Evolutionary conservation across 2,888 invertebrate genomes (phyloP), one percentile per base, ranked within the genome.

Genomic region (Flexamia atlantica): DNA sequence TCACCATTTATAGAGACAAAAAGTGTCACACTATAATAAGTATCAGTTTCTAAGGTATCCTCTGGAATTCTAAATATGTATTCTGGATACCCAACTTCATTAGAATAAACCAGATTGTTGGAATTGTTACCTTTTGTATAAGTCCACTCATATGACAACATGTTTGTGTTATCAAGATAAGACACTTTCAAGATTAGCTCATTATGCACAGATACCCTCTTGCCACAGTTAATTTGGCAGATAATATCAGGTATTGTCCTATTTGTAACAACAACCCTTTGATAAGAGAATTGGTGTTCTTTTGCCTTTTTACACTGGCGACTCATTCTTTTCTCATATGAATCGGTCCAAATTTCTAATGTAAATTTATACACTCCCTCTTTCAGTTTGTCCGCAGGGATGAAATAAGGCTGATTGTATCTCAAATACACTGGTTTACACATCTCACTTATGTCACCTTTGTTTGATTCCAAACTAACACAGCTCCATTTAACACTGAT

Each of bases 31-130:
- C 28, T 3, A 64, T 64, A 64, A 14, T 12, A 0, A 64, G 25
- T 28, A n/a, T 5, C 25, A 30, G 64, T 12, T 28, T 64, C 64
- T 14, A 64, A 28, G n/a, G 64, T 64, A 64, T 64, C 14, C 30
- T 64, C 64, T 17, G 64, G 64, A 64, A 64, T 64, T 64, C 14
- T 64, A 64, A 64, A 64, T 28, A 64, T 64, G 12, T 64, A 64
- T 0, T 9, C 28, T 28, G 64, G 2, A 23, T 10, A 23, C 2
- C 23, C 46, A 46, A 14, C 14, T 46, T 4, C 20, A 23, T 20
- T 20, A 10, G 20, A 23, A 23, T 7, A 2, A 5, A 2, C 20
- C 23, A 53, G 3, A 4, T n/a, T 28, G 4, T 64, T 20, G 20
- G 28, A 0, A 17, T 64, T 28, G 28, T 12, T 30, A 28, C 5